Conservation (phyloP, 2,797 vertebrate genomes). For the Iguana delicatissima region DNA sequence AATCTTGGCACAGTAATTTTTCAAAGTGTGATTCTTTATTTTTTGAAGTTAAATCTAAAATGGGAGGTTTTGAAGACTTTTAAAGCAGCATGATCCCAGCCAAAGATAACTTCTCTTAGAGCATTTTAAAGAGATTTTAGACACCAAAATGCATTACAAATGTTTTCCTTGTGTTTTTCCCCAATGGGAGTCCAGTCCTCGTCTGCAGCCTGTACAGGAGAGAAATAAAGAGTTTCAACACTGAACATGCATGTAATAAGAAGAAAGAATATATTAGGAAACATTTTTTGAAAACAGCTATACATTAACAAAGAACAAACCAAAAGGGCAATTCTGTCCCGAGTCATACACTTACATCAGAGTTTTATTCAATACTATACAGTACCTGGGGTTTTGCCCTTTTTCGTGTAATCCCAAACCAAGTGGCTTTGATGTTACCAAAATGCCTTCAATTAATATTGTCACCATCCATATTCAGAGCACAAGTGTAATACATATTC, state of each 20-base stretch:
- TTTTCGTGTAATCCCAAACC: constrained; percentile 59
- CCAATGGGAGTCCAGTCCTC: constrained; percentile 85
- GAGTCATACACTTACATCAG: constrained; percentile 49
- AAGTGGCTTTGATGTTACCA: constrained; percentile 59
- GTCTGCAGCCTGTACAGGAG: constrained; percentile 83
- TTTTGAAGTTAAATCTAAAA: constrained; percentile 9
- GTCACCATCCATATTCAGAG: not conserved
- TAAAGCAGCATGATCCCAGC: constrained; percentile 80
- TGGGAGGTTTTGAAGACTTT: not conserved
- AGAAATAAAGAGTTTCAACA: constrained; percentile 63
- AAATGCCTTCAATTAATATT: constrained; percentile 9
- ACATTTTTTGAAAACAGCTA: constrained; percentile 69
- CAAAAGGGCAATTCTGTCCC: constrained; percentile 41
- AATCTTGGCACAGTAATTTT: constrained; percentile 3
- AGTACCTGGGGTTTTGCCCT: constrained; percentile 47
- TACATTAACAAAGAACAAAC: constrained; percentile 57
- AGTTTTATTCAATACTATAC: constrained; percentile 57
- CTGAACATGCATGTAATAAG: constrained; percentile 72
- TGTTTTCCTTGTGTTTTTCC: constrained; percentile 69
- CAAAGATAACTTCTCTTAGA: constrained; percentile 73
- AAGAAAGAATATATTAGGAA: constrained; percentile 68
- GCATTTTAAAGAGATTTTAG: constrained; percentile 70
- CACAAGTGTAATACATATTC: constrained; percentile 29
- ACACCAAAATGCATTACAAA: constrained; percentile 73
- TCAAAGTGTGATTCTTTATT: constrained; percentile 2